phyloP scores from a whole-genome alignment of 2,113 vertebrate genomes.

The Chionodraco myersi region DNA sequence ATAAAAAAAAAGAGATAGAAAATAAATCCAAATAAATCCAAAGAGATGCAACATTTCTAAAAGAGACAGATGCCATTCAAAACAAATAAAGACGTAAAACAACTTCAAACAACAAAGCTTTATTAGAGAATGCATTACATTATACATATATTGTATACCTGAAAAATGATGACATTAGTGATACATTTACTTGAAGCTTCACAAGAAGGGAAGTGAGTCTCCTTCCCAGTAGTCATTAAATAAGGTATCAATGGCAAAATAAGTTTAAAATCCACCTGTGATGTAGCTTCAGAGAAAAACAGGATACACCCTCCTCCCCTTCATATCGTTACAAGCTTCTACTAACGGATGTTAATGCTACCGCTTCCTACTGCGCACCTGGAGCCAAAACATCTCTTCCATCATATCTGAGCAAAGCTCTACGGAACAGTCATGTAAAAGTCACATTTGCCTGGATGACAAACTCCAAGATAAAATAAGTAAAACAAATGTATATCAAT shows the following conservation, averaged over 20 bases:
- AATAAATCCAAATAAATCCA: background rate
- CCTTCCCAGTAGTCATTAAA: background rate
- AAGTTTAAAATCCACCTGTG: background rate
- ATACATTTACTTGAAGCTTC: background rate
- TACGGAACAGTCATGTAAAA: background rate
- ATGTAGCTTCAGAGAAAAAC: constrained; percentile 10
- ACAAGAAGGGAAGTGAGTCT: background rate
- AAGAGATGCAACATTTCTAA: no score
- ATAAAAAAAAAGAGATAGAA: background rate
- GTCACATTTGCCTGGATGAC: constrained; percentile 2
- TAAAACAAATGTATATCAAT: no score
- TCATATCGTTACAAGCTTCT: background rate
- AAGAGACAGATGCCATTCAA: background rate
- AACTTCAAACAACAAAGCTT: background rate
- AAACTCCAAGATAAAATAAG: no score
- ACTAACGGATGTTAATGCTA: background rate
- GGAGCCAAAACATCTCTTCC: background rate
- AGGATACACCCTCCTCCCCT: background rate
- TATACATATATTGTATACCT: background rate
- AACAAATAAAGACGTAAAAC: background rate
- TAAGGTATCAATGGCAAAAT: background rate
- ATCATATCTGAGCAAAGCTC: constrained; percentile 8
- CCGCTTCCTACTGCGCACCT: background rate
- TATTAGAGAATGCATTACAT: background rate
- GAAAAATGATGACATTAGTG: background rate